These are phyloP conservation scores for Tokudaia tokunoshimensis DNA, from an alignment of 2,797 vertebrate species.

Conservation along the genomic window DNA sequence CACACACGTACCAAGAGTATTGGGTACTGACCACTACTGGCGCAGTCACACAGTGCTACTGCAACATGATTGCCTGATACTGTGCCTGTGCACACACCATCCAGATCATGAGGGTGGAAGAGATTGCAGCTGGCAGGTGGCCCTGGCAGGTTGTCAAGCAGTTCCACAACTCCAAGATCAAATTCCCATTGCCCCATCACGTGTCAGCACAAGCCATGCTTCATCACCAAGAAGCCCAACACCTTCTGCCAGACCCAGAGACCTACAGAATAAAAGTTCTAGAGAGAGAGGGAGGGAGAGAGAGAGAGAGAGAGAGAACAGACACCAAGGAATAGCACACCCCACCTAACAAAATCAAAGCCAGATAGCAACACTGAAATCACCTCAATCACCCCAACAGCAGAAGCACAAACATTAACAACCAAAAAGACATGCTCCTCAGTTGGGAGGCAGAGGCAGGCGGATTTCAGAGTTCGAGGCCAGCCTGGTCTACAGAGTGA, in stretches of 20 bases:
- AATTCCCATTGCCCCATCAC: constrained; percentile 97
- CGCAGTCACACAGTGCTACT: constrained; percentile 81
- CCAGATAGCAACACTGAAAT: background rate
- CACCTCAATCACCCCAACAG: background rate
- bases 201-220: constrained; percentile 98
- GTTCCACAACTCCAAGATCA: constrained; percentile 92
- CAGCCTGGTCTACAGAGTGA: no score
- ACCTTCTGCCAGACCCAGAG: constrained; percentile 93
- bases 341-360: background rate
- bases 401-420: background rate
- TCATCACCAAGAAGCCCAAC: constrained; percentile 99
- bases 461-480: no score
- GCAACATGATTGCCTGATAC: constrained; percentile 97
- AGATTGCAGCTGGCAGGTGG: constrained; percentile 95
- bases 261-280: constrained; percentile 59
- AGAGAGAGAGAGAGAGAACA: background rate
- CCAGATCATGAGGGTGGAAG: constrained; percentile 99
- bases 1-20: no score
- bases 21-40: no score
- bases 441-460: no score
- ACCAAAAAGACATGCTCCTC: background rate
- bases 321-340: background rate
- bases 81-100: constrained; percentile 97
- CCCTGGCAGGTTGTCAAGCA: constrained; percentile 94
- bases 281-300: no score